Conservation (phyloP, 2,888 invertebrate species). For the Drosophila flavopinicola region DNA sequence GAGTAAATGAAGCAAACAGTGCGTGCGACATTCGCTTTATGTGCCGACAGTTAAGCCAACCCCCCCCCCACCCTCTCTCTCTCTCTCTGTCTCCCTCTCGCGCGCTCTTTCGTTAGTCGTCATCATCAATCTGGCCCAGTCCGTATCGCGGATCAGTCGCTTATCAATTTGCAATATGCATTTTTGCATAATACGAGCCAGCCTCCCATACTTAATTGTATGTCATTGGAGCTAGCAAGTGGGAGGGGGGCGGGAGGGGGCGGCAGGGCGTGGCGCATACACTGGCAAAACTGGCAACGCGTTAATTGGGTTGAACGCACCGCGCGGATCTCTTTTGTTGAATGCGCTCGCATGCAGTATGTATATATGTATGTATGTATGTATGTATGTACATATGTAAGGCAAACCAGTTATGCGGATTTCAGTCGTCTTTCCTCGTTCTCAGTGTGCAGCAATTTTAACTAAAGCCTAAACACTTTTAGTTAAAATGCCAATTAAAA, state of each 20-base stretch:
- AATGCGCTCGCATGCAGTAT: slow-evolving; percentile 23
- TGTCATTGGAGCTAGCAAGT: slow-evolving; percentile 38
- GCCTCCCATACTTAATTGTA: slow-evolving; percentile 50
- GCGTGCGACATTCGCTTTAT: slow-evolving; percentile 78
- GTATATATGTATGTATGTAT: too few relatives aligned
- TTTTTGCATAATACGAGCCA: slow-evolving; percentile 71
- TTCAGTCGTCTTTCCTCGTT: slow-evolving; percentile 28
- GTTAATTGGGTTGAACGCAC: slow-evolving; percentile 83
- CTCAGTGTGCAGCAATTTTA: slow-evolving; percentile 74
- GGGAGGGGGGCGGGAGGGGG: background rate
- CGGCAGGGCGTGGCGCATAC: background rate
- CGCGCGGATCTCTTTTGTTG: slow-evolving; percentile 62
- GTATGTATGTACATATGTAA: too few relatives aligned
- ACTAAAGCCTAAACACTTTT: slow-evolving; percentile 84
- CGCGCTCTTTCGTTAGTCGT: background rate
- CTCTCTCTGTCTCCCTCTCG: background rate
- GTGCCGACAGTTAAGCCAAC: slow-evolving; percentile 61
- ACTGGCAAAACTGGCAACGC: slow-evolving; percentile 47
- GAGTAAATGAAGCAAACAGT: slow-evolving; percentile 77
- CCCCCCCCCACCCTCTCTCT: background rate
- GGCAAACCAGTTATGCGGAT: slow-evolving; percentile 59
- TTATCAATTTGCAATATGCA: slow-evolving; percentile 78
- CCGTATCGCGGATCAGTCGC: slow-evolving; percentile 48
- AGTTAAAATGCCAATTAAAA: slow-evolving; percentile 84
- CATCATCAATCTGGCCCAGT: slow-evolving; percentile 11